These are phyloP conservation scores for Stegana nigrithorax DNA, from an alignment of 2,888 invertebrate species.

Conservation along the genomic window DNA sequence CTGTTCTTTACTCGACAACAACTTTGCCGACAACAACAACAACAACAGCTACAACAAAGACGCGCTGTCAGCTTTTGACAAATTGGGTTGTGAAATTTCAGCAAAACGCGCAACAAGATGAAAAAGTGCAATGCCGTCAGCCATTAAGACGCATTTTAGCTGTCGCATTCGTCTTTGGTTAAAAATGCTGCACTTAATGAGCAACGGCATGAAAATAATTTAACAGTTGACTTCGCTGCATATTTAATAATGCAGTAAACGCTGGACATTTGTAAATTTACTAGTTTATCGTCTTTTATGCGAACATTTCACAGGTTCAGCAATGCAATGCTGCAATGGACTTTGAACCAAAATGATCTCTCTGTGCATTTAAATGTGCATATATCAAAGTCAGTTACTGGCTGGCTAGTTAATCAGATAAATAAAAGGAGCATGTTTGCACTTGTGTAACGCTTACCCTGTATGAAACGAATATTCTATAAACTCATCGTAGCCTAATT, in stretches of 20 bases:
- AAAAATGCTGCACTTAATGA: conserved; percentile 9
- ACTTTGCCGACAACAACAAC: conserved; percentile 8
- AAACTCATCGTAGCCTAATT: no score
- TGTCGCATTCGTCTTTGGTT: not conserved
- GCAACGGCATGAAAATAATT: not conserved
- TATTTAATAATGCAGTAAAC: not conserved
- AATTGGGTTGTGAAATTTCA: conserved; percentile 48
- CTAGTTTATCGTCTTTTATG: no score
- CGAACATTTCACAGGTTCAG: no score
- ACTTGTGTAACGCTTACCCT: no score
- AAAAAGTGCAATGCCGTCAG: not conserved
- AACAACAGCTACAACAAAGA: conserved; percentile 43
- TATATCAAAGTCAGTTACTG: no score
- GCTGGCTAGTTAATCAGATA: no score
- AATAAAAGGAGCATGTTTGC: no score
- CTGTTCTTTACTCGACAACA: conserved; percentile 18
- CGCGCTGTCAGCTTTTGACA: conserved; percentile 58
- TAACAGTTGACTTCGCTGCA: not conserved
- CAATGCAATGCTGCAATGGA: no score
- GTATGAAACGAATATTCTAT: no score
- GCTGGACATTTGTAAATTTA: no score
- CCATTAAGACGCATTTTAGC: not conserved
- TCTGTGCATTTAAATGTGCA: no score
- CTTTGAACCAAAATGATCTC: no score
- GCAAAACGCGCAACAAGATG: not conserved